Evolutionary conservation across 2,113 vertebrate species (phyloP), one percentile per base, ranked within the genome.

Genomic region (Strigops habroptila): DNA sequence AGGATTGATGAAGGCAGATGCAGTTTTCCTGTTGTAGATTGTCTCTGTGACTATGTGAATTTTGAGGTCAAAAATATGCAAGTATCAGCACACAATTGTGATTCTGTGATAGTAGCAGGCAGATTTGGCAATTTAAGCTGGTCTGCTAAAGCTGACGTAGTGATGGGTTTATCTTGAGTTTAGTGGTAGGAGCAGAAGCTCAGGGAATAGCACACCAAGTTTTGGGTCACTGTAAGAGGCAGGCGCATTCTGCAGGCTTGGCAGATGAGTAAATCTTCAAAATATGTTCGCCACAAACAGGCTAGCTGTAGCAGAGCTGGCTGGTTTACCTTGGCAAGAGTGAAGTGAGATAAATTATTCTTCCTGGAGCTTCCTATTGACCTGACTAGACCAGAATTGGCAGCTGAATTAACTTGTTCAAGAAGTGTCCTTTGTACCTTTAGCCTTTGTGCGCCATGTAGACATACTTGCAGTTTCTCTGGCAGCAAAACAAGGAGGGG

Each of bases 391-490:
- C 15, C 16, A 82, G 48, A 88, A 44, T 1, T 43, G 68, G 64
- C 60, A 77, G 33, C 76, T 70, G 86, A 88, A 65, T 77, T 59
- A 70, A 9, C 41, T 83, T 3, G 1, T 39, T 92, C 53, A 62
- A 37, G 53, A 83, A 49, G n/a, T 39, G 71, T 15, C n/a, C 70
- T 21, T 19, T 23, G 7, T 44, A 33, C 52, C 18, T 76, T 73
- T 17, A 65, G 33, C 70, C 49, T 86, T 77, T 28, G n/a, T 49
- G 39, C 1, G 0, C 59, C 2, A 1, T 2, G 1, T 37, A 24
- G 39, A 14, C 24, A 57, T 14, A 14, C 49, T 41, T 63, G 37
- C 53, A 46, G 16, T 49, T 92, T 60, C 27, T 82, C 67, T 70
- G 37, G 43, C 68, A 88, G 75, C 51, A 75, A 41, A 63, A 31